Percentiles rank a stretch among this genome's conserved stretches.
Conservation (phyloP, 2,888 invertebrate species). For the Rhamphomyia laevipes region DNA sequence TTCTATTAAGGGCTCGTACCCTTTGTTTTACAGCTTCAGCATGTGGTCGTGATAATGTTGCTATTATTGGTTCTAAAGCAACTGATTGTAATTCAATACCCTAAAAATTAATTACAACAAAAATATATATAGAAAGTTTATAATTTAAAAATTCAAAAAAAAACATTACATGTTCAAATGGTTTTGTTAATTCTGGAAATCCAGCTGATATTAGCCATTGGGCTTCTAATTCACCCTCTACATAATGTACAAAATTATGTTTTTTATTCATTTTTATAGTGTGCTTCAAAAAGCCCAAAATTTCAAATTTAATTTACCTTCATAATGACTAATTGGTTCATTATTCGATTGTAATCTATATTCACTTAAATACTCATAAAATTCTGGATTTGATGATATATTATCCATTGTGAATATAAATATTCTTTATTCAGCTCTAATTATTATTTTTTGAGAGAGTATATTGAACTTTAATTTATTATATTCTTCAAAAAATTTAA, state of each 20-base stretch:
- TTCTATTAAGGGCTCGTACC: constrained; percentile 60
- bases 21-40: constrained; percentile 61
- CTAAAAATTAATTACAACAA: constrained; percentile 16
- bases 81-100: constrained; percentile 44
- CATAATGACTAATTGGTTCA: constrained; percentile 18
- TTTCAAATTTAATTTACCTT: constrained; percentile 15
- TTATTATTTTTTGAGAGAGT: background rate
- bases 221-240: constrained; percentile 44
- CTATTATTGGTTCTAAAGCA: constrained; percentile 43
- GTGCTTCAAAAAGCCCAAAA: no score
- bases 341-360: constrained; percentile 16
- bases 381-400: constrained; percentile 15
- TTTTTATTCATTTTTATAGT: background rate
- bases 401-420: constrained; percentile 9
- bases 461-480: background rate
- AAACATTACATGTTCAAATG: constrained; percentile 35
- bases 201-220: constrained; percentile 45
- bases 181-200: constrained; percentile 40
- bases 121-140: background rate
- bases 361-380: constrained; percentile 19
- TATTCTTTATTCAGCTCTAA: background rate
- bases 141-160: constrained; percentile 6
- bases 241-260: no score
- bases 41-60: constrained; percentile 50
- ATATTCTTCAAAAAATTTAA: no score